Percentiles rank a stretch among this genome's conserved stretches.
These are phyloP conservation scores for Eristalinus sepulchralis DNA, from an alignment of 2,888 invertebrate genomes.

Conservation along the genomic window DNA sequence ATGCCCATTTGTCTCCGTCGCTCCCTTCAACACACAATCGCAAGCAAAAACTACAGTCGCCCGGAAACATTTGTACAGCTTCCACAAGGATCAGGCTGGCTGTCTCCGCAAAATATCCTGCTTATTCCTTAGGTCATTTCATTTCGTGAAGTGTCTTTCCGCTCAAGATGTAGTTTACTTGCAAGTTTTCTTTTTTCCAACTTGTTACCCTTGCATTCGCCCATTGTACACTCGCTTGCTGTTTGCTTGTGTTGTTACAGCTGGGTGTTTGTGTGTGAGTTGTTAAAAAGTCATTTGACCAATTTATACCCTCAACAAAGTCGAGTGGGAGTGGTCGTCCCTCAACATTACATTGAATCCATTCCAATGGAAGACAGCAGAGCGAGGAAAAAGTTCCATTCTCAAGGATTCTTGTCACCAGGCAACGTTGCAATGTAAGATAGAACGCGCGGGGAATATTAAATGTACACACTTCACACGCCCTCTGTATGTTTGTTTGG, in stretches of 20 bases:
- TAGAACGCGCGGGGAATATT: not conserved
- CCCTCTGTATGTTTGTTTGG: not conserved
- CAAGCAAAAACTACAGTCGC: conserved; percentile 2
- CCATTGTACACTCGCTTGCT: not conserved
- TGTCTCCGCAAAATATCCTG: conserved; percentile 50
- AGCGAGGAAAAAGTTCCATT: conserved; percentile 25
- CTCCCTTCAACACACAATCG: not conserved
- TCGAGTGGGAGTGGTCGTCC: not conserved
- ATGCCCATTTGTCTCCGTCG: conserved; percentile 14
- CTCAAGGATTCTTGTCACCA: conserved; percentile 45
- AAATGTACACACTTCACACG: not conserved
- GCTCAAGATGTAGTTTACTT: conserved; percentile 64
- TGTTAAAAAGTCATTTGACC: conserved; percentile 70
- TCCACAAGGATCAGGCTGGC: conserved; percentile 17
- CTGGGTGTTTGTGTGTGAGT: conserved; percentile 3
- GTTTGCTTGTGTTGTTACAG: not conserved
- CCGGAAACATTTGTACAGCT: conserved; percentile 69
- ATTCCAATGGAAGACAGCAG: not conserved
- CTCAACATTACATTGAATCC: conserved; percentile 23
- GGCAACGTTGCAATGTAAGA: conserved; percentile 13
- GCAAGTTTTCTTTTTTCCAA: conserved; percentile 28
- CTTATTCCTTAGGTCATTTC: conserved; percentile 65
- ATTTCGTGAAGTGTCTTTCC: conserved; percentile 56
- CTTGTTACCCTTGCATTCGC: not conserved
- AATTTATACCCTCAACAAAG: conserved; percentile 58